Evolutionary conservation across 2,888 invertebrate genomes (phyloP).

Genomic region (Heliconius charithonia): DNA sequence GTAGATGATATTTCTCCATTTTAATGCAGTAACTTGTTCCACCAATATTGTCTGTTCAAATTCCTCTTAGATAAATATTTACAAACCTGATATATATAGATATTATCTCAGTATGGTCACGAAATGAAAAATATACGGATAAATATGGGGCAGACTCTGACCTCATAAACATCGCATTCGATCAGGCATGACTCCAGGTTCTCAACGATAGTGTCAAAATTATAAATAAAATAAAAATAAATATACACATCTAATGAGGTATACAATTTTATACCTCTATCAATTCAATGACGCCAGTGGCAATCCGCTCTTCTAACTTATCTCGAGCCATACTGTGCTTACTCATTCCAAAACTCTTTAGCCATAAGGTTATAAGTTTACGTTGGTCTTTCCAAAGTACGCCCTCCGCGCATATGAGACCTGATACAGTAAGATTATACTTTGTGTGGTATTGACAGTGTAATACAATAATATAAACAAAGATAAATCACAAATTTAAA

Average conservation of each 20-base stretch:
- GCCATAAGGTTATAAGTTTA: conserved; percentile 87
- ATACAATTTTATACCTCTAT: conserved; percentile 74
- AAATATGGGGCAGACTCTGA: background rate
- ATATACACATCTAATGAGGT: background rate
- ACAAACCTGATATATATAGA: no score
- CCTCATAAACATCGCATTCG: background rate
- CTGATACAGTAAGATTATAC: conserved; percentile 69
- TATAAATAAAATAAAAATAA: background rate
- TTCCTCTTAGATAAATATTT: no score
- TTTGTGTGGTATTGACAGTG: background rate
- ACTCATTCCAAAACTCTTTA: conserved; percentile 89
- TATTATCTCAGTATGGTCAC: no score
- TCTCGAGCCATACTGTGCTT: conserved; percentile 85
- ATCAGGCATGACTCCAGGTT: background rate
- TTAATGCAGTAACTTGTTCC: no score
- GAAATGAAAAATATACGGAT: background rate
- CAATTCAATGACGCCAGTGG: conserved; percentile 85
- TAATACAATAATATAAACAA: conserved; percentile 26
- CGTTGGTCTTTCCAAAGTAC: conserved; percentile 92
- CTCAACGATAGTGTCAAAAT: background rate
- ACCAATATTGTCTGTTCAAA: no score
- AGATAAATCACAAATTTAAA: conserved; percentile 11
- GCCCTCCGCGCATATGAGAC: conserved; percentile 92
- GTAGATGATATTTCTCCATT: background rate
- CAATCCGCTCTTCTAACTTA: conserved; percentile 86